Base-by-base conservation (phyloP, 1,140 invertebrate genomes). In the Drosophila ambigua region DNA sequence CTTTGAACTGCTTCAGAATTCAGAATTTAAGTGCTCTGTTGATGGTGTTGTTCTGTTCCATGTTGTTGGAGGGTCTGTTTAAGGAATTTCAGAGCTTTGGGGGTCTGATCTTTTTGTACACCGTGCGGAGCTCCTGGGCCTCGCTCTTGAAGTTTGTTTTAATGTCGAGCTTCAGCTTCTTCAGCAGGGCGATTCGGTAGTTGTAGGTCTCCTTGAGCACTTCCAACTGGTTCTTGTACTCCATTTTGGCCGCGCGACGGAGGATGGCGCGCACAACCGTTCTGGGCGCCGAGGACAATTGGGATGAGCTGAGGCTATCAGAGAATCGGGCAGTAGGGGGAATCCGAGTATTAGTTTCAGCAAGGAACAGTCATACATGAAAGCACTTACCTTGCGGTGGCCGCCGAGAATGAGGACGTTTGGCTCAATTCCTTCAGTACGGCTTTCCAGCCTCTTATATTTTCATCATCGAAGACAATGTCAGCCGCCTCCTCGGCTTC, bases 111-210 rank as follows among this genome's bases (percentile, higher is more conserved):
- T 39, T 2, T 39, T 43, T 26, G 23, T 74, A 74, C 9, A 57
- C 44, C 26, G 3, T n/a, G 9, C 39, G 35, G 48, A 74, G 72
- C 54, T 74, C 60, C 35, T 54, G 49, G 52, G 53, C 43, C 54
- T 75, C 62, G 28, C 15, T 49, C 1, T 43, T 60, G 9, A 35
- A 75, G 9, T 51, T 75, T 4, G 39, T 15, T 23, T 41, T 75
- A 2, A 75, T 53, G 39, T 66, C 50, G 9, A 45, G 39, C 24
- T 75, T 75, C 7, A 75, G 51, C 49, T 75, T 53, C 20, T 45
- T 67, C 3, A 75, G 23, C 13, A 75, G 50, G 3, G 20, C 15
- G 15, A 67, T 8, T 5, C 72, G 62, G 28, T 55, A 75, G 1
- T 20, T 6, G 13, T 24, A 67, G 39, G 50, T 75, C 1, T 67